A percentile compares a stretch with the other conserved stretches of the same genome.
Conservation (phyloP, 1,140 invertebrate species). For the Drosophila murphyi region DNA sequence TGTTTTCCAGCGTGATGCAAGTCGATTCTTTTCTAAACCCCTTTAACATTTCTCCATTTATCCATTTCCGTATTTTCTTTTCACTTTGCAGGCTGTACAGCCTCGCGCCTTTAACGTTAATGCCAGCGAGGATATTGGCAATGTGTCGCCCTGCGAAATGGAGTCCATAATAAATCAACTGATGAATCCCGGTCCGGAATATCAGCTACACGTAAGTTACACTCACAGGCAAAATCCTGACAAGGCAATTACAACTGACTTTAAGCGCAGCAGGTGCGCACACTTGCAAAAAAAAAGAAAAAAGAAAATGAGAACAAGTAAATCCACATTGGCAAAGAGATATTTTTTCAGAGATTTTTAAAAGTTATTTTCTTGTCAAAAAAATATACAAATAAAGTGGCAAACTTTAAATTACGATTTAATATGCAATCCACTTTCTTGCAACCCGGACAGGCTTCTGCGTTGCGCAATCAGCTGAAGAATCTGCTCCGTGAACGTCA, state of each 20-base stretch:
- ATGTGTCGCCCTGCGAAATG: slow-evolving; percentile 78
- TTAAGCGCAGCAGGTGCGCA: slow-evolving; percentile 50
- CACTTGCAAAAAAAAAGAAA: background rate
- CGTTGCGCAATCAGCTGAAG: slow-evolving; percentile 78
- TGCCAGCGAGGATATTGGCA: slow-evolving; percentile 68
- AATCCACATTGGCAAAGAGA: background rate
- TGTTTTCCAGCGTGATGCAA: slow-evolving; percentile 28
- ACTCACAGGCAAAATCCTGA: slow-evolving; percentile 24
- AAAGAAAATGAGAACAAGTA: background rate
- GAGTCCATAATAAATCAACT: slow-evolving; percentile 82
- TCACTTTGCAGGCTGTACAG: slow-evolving; percentile 59
- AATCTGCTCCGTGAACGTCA: slow-evolving; percentile 73
- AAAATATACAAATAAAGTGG: background rate
- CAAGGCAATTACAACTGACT: slow-evolving; percentile 17
- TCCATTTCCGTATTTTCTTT: background rate
- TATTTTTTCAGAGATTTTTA: no score
- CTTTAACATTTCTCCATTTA: slow-evolving; percentile 15
- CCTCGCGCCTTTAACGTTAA: slow-evolving; percentile 58
- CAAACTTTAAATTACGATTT: slow-evolving; percentile 57
- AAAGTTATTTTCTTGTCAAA: background rate
- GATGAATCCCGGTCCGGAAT: slow-evolving; percentile 78
- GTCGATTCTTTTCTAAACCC: slow-evolving; percentile 10
- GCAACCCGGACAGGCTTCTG: slow-evolving; percentile 54
- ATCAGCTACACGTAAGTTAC: slow-evolving; percentile 81
- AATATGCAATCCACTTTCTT: background rate